phyloP scores from a whole-genome alignment of 2,888 invertebrate genomes.

The Drosophila incognita region DNA sequence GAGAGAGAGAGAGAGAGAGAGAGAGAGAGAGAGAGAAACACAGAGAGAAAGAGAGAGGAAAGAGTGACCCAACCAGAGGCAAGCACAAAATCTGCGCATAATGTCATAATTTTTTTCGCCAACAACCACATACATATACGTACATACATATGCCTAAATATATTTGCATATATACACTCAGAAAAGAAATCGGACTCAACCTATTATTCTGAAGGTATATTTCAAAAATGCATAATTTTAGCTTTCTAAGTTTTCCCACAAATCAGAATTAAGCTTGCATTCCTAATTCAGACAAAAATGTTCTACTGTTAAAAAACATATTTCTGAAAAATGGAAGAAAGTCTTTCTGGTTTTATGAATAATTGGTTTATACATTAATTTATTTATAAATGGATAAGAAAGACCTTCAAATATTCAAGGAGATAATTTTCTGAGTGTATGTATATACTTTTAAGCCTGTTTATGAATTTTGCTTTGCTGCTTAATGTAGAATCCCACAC shows the following conservation, averaged over 20 bases:
- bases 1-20: too few relatives aligned
- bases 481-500: conserved; percentile 24
- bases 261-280: not conserved
- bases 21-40: not conserved
- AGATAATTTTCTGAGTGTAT: not conserved
- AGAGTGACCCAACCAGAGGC: not conserved
- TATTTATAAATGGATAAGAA: not conserved
- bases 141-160: conserved; percentile 11
- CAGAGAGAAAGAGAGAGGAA: not conserved
- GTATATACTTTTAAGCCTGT: conserved; percentile 10
- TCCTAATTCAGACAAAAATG: not conserved
- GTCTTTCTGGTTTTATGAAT: not conserved
- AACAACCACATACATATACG: conserved; percentile 11
- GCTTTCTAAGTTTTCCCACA: not conserved
- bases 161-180: conserved; percentile 7
- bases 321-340: not conserved
- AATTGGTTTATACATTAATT: not conserved
- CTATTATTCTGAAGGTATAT: not conserved
- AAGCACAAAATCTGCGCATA: conserved; percentile 61
- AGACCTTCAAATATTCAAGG: not conserved
- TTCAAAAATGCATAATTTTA: not conserved
- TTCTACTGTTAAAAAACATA: not conserved
- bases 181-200: not conserved
- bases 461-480: conserved; percentile 24
- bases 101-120: conserved; percentile 52